Evolutionary conservation across 2,888 invertebrate species (phyloP), one percentile per base, ranked within the genome.

Genomic region (Cartodere bifasciata): DNA sequence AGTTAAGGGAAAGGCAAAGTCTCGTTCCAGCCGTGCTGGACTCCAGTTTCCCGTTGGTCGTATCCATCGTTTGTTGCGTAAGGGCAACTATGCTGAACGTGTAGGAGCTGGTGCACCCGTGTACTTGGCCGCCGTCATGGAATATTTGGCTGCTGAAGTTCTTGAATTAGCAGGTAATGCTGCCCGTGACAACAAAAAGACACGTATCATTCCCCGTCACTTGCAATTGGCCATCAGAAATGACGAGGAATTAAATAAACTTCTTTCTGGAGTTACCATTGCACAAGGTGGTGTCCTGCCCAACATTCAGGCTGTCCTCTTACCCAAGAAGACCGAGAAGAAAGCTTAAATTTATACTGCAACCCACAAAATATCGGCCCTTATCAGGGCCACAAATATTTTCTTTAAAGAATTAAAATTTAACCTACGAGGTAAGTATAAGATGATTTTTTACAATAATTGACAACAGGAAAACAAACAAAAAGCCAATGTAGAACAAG

Each of bases 251-350:
- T 61, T 87, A 48, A 82, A 80, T 56, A 78, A 74, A 53, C 63
- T 87, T 28, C 57, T 87, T 4, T 68, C 72, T 1, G 78, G 79
- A 23, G 84, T 85, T 2, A 84, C 83, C 12, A 85, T 87, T 50
- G 75, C 83, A 13, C 79, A 86, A 58, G 86, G 86, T 36, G 87
- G 86, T 46, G 86, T 87, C 0, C 55, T 88, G 49, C 85, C 86
- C 1, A 78, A 79, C 49, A 84, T 85, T 42, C 77, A 81, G 48
- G 70, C 79, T 3, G 72, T 77, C 10, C 61, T 85, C 2, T 52
- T 85, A 36, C 82, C 83, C 29, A 83, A 79, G 66, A 75, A 81
- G 60, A 72, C 77, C 17, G 49, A n/a, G n/a, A n/a, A n/a, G n/a
- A n/a, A n/a, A n/a, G n/a, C n/a, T n/a, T n/a, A n/a, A n/a, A n/a